Conservation (phyloP, 2,888 invertebrate genomes). For the Noctua janthina region DNA sequence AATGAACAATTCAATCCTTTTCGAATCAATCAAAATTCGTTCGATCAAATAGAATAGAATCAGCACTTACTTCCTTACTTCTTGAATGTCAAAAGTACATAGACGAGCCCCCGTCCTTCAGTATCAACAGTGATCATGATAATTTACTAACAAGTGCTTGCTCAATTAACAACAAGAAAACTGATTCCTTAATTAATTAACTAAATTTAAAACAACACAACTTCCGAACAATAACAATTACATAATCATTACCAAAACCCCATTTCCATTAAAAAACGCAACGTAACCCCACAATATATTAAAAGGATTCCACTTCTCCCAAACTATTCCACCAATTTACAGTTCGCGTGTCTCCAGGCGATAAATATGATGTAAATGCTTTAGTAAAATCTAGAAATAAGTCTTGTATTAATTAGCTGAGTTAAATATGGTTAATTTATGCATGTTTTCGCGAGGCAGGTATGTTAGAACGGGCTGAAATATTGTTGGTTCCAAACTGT, state of each 20-base stretch:
- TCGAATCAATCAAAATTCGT: not conserved
- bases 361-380: constrained; percentile 70
- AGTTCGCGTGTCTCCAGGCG: constrained; percentile 61
- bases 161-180: not conserved
- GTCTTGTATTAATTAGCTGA: constrained; percentile 68
- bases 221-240: not conserved
- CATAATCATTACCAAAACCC: constrained; percentile 2
- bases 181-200: not conserved
- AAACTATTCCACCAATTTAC: constrained; percentile 60
- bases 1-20: not conserved
- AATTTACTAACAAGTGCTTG: not conserved
- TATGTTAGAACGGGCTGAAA: constrained; percentile 51
- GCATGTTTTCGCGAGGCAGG: constrained; percentile 59
- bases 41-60: not conserved
- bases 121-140: not conserved
- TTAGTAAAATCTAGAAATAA: constrained; percentile 68
- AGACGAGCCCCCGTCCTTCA: not conserved
- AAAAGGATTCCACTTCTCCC: constrained; percentile 38
- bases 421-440: constrained; percentile 67
- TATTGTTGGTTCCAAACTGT: constrained; percentile 55
- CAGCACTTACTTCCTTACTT: not conserved
- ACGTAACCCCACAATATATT: constrained; percentile 7
- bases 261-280: constrained; percentile 20
- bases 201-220: not conserved
- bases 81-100: not conserved